Evolutionary conservation across 1,140 invertebrate species (phyloP).

Genomic region (Zaprionus inermis): DNA sequence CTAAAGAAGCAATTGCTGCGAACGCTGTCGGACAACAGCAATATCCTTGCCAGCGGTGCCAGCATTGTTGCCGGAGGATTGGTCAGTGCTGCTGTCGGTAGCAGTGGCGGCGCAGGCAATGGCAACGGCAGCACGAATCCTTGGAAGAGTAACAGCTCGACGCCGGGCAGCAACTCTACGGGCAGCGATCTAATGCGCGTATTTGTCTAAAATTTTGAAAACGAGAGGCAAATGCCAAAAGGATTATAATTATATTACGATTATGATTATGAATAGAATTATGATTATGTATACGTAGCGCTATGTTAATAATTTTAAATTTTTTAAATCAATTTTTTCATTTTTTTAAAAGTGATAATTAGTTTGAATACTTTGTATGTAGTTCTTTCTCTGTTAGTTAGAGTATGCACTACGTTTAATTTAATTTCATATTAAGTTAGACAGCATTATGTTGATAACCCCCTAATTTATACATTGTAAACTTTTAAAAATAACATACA

Average conservation of each 20-base stretch:
- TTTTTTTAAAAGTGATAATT: conserved; percentile 74
- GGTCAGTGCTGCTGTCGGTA: conserved; percentile 22
- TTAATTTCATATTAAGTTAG: conserved; percentile 59
- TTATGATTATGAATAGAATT: conserved; percentile 36
- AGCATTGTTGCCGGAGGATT: conserved; percentile 4
- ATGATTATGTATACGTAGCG: conserved; percentile 43
- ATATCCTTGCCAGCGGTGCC: conserved; percentile 41
- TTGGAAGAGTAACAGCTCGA: conserved; percentile 69
- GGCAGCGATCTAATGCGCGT: conserved; percentile 75
- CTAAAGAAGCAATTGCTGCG: conserved; percentile 72
- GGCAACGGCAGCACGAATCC: conserved; percentile 46
- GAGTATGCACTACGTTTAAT: conserved; percentile 60
- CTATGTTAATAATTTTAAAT: conserved; percentile 56
- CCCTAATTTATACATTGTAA: conserved; percentile 67
- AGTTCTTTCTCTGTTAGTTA: conserved; percentile 51
- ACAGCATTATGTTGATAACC: conserved; percentile 54
- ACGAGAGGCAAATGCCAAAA: conserved; percentile 13
- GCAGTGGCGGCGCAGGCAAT: conserved; percentile 8
- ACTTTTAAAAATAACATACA: conserved; percentile 52
- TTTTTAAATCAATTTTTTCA: conserved; percentile 70
- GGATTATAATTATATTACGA: conserved; percentile 1
- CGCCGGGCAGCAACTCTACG: conserved; percentile 54
- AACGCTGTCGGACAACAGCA: conserved; percentile 67
- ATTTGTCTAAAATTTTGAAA: conserved; percentile 56
- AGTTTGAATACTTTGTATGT: conserved; percentile 68